Evolutionary conservation across 2,797 vertebrate genomes (phyloP).

Genomic region (Dicrostonyx torquatus): DNA sequence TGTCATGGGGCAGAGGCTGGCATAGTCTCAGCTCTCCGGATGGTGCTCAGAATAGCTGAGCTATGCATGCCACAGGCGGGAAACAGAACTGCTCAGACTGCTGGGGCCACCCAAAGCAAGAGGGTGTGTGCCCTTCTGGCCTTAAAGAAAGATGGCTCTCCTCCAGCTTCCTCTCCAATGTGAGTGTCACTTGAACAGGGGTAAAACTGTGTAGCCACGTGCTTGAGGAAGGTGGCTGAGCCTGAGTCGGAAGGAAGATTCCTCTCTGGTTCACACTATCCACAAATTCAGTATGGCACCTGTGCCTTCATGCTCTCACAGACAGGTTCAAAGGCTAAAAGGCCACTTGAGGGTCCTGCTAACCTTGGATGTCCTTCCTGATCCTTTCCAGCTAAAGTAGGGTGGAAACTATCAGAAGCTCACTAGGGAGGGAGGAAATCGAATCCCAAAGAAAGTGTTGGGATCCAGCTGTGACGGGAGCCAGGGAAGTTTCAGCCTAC

Average conservation of each 20-base stretch:
- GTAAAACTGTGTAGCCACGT: neutral
- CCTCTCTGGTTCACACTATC: neutral
- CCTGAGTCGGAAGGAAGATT: neutral
- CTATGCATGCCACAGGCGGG: neutral
- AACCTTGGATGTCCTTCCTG: neutral
- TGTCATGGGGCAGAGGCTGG: neutral
- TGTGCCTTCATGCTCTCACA: neutral
- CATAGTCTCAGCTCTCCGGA: no score
- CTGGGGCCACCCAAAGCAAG: neutral
- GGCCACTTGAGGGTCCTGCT: neutral
- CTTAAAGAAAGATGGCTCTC: neutral
- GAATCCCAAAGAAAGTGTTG: neutral
- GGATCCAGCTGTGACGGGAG: neutral
- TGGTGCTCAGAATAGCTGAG: neutral
- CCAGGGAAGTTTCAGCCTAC: neutral
- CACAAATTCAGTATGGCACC: neutral
- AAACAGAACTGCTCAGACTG: neutral
- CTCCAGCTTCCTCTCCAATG: neutral
- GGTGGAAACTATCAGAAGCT: neutral
- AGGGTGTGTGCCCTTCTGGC: neutral
- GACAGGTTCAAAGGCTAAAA: neutral
- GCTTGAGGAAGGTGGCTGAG: neutral
- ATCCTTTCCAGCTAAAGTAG: neutral
- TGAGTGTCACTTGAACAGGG: neutral
- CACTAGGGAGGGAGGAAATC: neutral